Evolutionary conservation across 2,113 vertebrate genomes (phyloP), one percentile per base, ranked within the genome.

Genomic region (Dryoscopus gambensis): DNA sequence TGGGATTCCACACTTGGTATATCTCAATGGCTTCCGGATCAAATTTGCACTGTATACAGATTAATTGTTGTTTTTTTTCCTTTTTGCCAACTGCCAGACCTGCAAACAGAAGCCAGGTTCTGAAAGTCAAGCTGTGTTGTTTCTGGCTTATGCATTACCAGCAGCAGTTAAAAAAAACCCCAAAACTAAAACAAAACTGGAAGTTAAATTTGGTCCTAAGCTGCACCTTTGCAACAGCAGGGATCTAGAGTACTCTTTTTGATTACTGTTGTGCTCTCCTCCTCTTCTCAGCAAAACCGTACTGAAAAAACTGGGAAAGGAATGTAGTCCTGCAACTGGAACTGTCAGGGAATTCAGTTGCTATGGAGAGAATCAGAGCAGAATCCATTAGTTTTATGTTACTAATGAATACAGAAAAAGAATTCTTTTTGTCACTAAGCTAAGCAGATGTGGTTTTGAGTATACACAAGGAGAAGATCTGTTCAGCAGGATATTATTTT

Each of bases 121-220:
- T 92, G 93, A 90, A 79, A 94, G 57, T 96, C 94, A 97, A 96
- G 92, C 93, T 96, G 90, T 93, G 94, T n/a, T 96, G 86, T 93
- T 94, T 91, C 84, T 89, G 75, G 35, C 64, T 96, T 73, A 76
- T 64, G 33, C 69, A 90, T 77, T 97, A 93, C 63, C 64, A 95
- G 55, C 47, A 96, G 88, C 91, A 92, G 95, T 91, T 42, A 47
- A 79, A 50, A 60, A 47, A 57, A 22, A 35, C 33, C 7, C 4
- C 40, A 31, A 25, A 60, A 18, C 4, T 6, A 18, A n/a, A 17
- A 11, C 17, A 13, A 82, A 84, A 21, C 71, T 81, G 81, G 28
- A 62, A 94, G 78, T 73, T 90, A 81, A 73, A 76, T 95, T 93
- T 91, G 84, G 42, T 69, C 68, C 56, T 80, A 68, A 94, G 82